phyloP scores from a whole-genome alignment of 2,888 invertebrate genomes.

The Argynnis bischoffii region DNA sequence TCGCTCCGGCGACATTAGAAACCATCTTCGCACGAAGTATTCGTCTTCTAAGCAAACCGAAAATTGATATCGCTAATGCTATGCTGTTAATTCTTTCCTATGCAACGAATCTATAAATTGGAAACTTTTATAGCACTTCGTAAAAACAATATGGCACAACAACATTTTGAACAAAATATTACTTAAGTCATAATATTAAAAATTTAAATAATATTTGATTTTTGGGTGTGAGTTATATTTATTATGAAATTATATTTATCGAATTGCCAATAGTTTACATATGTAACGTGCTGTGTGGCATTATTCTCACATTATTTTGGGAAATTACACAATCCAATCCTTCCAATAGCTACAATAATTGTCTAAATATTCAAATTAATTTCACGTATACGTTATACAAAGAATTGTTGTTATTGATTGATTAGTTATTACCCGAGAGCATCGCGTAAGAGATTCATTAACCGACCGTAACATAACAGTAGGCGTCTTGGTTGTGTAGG shows the following conservation, averaged over 20 bases:
- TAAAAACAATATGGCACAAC: too few relatives aligned
- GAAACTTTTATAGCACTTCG: too few relatives aligned
- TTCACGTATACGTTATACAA: conserved; percentile 4
- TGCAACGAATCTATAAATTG: not conserved
- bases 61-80: conserved; percentile 10
- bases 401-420: conserved; percentile 17
- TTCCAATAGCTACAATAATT: too few relatives aligned
- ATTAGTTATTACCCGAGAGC: conserved; percentile 13
- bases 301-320: too few relatives aligned
- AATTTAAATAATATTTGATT: too few relatives aligned
- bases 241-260: too few relatives aligned
- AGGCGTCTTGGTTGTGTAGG: conserved; percentile 50
- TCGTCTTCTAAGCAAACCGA: conserved; percentile 35
- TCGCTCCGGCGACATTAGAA: conserved; percentile 72
- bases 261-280: too few relatives aligned
- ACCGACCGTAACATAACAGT: conserved; percentile 63
- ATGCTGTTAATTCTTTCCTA: not conserved
- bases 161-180: too few relatives aligned
- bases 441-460: conserved; percentile 50
- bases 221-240: too few relatives aligned
- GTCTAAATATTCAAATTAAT: not conserved
- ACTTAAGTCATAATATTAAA: too few relatives aligned
- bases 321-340: too few relatives aligned
- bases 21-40: conserved; percentile 50
- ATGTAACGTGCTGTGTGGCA: too few relatives aligned